These are phyloP conservation scores for Dasypolia templi DNA, from an alignment of 2,888 invertebrate genomes.

Conservation along the genomic window DNA sequence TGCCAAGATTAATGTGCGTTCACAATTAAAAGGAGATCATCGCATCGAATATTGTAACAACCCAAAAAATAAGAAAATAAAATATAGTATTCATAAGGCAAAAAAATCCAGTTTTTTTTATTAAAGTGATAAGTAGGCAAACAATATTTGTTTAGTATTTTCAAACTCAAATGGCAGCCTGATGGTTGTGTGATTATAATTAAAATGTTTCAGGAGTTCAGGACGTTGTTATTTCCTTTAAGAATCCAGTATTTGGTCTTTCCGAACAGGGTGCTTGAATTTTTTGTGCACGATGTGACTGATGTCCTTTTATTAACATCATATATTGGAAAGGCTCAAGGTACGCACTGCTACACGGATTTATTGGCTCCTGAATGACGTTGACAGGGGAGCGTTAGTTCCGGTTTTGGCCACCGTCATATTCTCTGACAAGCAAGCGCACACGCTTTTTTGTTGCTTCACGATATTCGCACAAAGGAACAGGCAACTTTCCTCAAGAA, in stretches of 20 bases:
- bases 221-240: background rate
- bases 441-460: no score
- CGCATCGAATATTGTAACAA: background rate
- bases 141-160: background rate
- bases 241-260: background rate
- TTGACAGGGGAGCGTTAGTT: no score
- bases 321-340: background rate
- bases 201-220: background rate
- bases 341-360: no score
- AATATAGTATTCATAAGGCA: background rate
- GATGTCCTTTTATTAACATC: no score
- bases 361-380: no score
- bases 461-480: no score
- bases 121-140: background rate
- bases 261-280: background rate
- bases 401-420: no score
- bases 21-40: background rate
- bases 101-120: background rate
- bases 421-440: no score
- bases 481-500: no score
- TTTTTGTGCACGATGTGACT: background rate
- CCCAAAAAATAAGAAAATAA: background rate
- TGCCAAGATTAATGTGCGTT: background rate
- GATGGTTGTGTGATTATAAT: no score
- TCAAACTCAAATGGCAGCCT: no score